Base-by-base conservation (phyloP, 2,797 vertebrate species). In the Chloroceryle inda region DNA sequence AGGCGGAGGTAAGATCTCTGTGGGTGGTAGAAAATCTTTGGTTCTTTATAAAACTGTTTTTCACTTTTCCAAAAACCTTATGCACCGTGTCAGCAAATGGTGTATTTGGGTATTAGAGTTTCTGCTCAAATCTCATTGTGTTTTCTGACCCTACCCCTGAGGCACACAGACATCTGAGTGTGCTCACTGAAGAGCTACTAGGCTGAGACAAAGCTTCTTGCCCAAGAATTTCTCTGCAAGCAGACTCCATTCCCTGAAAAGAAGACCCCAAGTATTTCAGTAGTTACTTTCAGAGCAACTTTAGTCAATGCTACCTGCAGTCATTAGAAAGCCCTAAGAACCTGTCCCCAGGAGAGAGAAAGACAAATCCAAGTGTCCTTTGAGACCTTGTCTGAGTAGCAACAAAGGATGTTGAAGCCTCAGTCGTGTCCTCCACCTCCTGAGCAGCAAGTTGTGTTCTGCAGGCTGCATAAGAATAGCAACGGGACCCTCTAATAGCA, bases 1-100 rank as follows among this genome's bases (percentile, higher is more conserved):
- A 1, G 99, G 99, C 92, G 99, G 99, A 98, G 99, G 99, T 99
- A 88, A 97, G 97, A 8, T 44, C 26, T 11, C 20, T 10, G 5
- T 13, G 26, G 31, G 16, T 13, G 17, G 15, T 62, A 73, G 5
- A 74, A 63, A 37, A 35, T 45, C 11, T 50, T 64, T 8, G 53
- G 12, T 42, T 78, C 8, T 80, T 81, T 40, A 52, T 23, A 56
- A 56, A 66, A 61, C 4, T 55, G 10, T 11, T 49, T 91, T 96
- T 90, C 13, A 35, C 27, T 92, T 84, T 72, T 21, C 11, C 86
- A 50, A 72, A 69, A 52, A 3, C 0, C 5, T 67, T 68, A 33
- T 20, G 4, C 10, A 22, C 1, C 5, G 31, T 33, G 73, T 33
- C 12, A 82, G 33, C 6, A 69, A 62, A 61, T 20, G 15, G 1